Evolutionary conservation across 2,888 invertebrate genomes (phyloP).

Genomic region (Megastigmus dorsalis): DNA sequence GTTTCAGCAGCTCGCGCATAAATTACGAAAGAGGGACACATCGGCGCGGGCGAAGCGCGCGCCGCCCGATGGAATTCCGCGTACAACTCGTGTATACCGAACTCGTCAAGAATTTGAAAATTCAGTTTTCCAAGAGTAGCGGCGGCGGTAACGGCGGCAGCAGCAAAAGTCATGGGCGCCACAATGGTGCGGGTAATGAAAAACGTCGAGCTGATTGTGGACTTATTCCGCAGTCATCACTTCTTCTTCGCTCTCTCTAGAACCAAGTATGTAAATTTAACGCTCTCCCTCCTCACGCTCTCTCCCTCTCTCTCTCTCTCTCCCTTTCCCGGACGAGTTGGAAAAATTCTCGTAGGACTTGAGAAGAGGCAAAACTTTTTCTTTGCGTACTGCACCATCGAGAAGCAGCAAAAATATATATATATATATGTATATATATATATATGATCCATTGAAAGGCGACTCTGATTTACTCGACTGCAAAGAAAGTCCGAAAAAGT

Average conservation of each 20-base stretch:
- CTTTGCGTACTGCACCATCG: background rate
- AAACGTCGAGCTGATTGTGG: slow-evolving; percentile 19
- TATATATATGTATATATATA: too few relatives aligned
- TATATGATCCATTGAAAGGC: too few relatives aligned
- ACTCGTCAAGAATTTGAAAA: slow-evolving; percentile 9
- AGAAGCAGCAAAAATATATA: slow-evolving; percentile 33
- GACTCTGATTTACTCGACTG: too few relatives aligned
- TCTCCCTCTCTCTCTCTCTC: too few relatives aligned
- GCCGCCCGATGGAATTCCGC: too few relatives aligned
- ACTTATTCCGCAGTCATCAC: background rate
- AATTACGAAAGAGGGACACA: background rate
- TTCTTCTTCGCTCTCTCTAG: too few relatives aligned
- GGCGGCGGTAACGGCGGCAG: too few relatives aligned
- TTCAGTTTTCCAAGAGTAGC: slow-evolving; percentile 4
- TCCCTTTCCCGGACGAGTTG: too few relatives aligned
- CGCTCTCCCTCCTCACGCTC: too few relatives aligned
- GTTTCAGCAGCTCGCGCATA: background rate
- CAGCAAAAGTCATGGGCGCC: slow-evolving; percentile 2
- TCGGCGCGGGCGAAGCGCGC: background rate
- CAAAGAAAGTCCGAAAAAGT: slow-evolving; percentile 37
- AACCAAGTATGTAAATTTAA: slow-evolving; percentile 31
- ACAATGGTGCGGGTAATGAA: slow-evolving; percentile 17
- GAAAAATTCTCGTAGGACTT: too few relatives aligned
- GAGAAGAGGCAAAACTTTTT: slow-evolving; percentile 23
- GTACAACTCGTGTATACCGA: too few relatives aligned